Percentiles rank a stretch among this genome's conserved stretches.
Conservation (phyloP, 2,113 vertebrate genomes). For the Aegithalos caudatus region DNA sequence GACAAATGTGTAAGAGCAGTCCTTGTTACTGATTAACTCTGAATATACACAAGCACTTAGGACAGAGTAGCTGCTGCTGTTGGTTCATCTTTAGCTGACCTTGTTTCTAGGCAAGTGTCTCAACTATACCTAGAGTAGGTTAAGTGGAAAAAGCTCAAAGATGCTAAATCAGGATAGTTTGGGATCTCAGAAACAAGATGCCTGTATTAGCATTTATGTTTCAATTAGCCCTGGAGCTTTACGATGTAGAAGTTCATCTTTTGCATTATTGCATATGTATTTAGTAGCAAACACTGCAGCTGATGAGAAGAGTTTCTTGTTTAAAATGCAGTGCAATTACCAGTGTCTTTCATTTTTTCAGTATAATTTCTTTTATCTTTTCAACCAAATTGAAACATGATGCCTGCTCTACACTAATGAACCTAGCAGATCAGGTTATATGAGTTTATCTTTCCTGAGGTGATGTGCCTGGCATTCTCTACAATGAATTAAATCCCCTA, state of each 20-base stretch:
- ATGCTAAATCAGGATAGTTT: neutral
- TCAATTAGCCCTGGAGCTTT: neutral
- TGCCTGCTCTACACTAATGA: neutral
- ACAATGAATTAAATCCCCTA: neutral
- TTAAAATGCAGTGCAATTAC: neutral
- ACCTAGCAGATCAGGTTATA: neutral
- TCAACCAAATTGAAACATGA: neutral
- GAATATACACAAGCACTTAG: neutral
- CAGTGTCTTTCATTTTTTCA: neutral
- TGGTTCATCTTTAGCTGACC: neutral
- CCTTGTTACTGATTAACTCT: neutral
- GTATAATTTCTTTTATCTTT: neutral
- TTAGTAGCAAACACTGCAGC: neutral
- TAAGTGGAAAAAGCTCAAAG: neutral
- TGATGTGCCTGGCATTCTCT: neutral
- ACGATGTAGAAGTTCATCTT: neutral
- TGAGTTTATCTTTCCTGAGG: neutral
- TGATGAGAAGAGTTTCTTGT: neutral
- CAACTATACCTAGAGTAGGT: neutral
- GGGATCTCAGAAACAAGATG: neutral
- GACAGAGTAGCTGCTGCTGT: neutral
- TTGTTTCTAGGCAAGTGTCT: neutral
- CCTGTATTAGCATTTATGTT: neutral
- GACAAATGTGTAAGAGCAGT: neutral
- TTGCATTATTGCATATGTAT: neutral